Conservation (phyloP, 2,888 invertebrate genomes). For the Philereme vetulata region DNA sequence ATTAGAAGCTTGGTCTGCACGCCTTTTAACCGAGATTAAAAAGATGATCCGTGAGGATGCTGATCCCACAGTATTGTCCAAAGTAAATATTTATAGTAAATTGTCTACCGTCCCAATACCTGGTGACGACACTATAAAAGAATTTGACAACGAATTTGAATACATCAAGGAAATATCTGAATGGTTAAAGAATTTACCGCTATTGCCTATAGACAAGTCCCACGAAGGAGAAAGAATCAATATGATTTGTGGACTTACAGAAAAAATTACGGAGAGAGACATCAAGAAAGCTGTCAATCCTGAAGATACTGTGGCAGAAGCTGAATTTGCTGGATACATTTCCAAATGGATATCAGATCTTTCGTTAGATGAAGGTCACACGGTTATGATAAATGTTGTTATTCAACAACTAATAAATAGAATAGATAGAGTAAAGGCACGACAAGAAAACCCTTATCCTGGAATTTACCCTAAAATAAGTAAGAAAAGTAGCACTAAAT, state of each 20-base stretch:
- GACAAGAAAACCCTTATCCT: slow-evolving; percentile 6
- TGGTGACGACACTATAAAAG: slow-evolving; percentile 44
- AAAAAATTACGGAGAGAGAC: slow-evolving; percentile 49
- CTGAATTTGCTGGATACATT: slow-evolving; percentile 48
- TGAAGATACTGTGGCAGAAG: slow-evolving; percentile 36
- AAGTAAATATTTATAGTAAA: slow-evolving; percentile 48
- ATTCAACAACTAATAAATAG: slow-evolving; percentile 56
- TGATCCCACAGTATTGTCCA: slow-evolving; percentile 39
- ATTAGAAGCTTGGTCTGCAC: slow-evolving; percentile 56
- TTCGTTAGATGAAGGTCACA: slow-evolving; percentile 49
- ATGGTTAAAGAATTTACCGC: slow-evolving; percentile 62
- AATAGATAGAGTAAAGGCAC: slow-evolving; percentile 46
- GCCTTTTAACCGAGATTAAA: slow-evolving; percentile 55
- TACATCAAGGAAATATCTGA: slow-evolving; percentile 62
- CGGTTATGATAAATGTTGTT: slow-evolving; percentile 47
- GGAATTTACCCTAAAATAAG: slow-evolving; percentile 4
- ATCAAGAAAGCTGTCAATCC: slow-evolving; percentile 34
- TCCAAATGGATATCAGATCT: slow-evolving; percentile 54
- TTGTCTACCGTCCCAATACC: slow-evolving; percentile 45
- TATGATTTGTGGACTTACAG: slow-evolving; percentile 56
- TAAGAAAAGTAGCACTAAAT: slow-evolving; percentile 19
- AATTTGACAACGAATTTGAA: slow-evolving; percentile 50
- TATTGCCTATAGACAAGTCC: slow-evolving; percentile 44
- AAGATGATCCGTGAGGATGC: slow-evolving; percentile 45
- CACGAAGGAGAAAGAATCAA: slow-evolving; percentile 41